Base-by-base conservation (phyloP, 2,113 vertebrate genomes). In the Oxyruncus cristatus region DNA sequence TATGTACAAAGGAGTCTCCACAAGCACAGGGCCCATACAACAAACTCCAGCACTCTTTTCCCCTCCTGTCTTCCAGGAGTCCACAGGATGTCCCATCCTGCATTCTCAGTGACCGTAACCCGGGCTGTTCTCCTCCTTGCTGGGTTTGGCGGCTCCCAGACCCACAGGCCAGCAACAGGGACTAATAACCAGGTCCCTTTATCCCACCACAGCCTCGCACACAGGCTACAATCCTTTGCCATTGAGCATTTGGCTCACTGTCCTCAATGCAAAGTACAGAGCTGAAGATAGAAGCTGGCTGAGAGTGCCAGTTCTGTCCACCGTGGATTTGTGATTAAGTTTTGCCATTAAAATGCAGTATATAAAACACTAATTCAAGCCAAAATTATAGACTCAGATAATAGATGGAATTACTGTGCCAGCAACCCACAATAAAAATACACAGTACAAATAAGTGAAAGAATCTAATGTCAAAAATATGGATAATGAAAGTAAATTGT, bases 361-460 rank as follows among this genome's bases (percentile, higher is more conserved):
- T 96, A 96, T 96, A 96, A 97, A 96, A 97, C 32, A 66, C 90
- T 97, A 96, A 96, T 97, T 93, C 95, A 88, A 93, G 95, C 92
- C 93, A 95, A 97, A 97, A 97, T 96, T 97, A 96, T 89, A 92
- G 95, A 93, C 70, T 95, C 11, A 0, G 92, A 82, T 95, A 95
- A 97, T 94, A 93, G 72, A 97, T 94, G 85, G 93, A 95, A 94
- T 77, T 71, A 72, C 50, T 0, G 22, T 78, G 95, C 96, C 97
- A 97, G 93, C 88, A 97, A 95, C 77, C 93, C 89, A 92, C 70
- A 96, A 88, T 90, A 96, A 95, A 97, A 97, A 96, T 83, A 96
- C 73, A 97, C 62, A 70, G 88, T 82, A 88, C 84, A 97, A 96
- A 95, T 95, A 92, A 92, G 89, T 59, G 70, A 93, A 97, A 93